Base-by-base conservation (phyloP, 2,113 vertebrate genomes). In the Hydrochoerus hydrochaeris region DNA sequence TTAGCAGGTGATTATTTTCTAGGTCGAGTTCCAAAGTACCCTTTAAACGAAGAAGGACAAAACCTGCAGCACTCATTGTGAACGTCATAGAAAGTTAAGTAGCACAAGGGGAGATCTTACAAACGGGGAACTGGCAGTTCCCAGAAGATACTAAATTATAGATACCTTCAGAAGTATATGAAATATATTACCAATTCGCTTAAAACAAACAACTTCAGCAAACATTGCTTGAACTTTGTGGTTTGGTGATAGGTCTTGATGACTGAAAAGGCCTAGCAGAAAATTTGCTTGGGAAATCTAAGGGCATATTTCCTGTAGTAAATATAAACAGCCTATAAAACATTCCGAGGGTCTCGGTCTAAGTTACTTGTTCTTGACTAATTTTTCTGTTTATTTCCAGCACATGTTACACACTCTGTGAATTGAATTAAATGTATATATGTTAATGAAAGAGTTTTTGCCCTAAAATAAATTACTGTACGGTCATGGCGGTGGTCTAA, bases 361-460 rank as follows among this genome's bases (percentile, higher is more conserved):
- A 19, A 77, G 22, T 81, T 91, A 57, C n/a, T 89, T 73, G 26
- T 10, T 87, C 28, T 17, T 92, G 8, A 86, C 54, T 67, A 52
- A 32, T 60, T 91, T 88, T 88, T 95, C 63, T 90, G 44, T 84
- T 0, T 49, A 17, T 88, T 91, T 60, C 77, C 11, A 30, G 52
- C n/a, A 82, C 19, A 71, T 54, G 58, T 44, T 78, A 8, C 12
- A 67, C 71, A 35, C 44, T 60, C 86, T 95, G 4, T 54, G 30
- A 94, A 60, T 95, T 54, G 30, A 94, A 60, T 95, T 90, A 88
- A 95, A 75, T 41, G 14, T 81, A 52, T 3, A 65, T 32, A 86
- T 41, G 14, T 75, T 86, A 65, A 41, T 44, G 30, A 16, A n/a
- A n/a, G n/a, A n/a, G n/a, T n/a, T n/a, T n/a, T n/a, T n/a, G n/a